Percentiles rank a stretch among this genome's conserved stretches.
Evolutionary conservation across 2,113 vertebrate genomes (phyloP).

Genomic region (Nipponia nippon): DNA sequence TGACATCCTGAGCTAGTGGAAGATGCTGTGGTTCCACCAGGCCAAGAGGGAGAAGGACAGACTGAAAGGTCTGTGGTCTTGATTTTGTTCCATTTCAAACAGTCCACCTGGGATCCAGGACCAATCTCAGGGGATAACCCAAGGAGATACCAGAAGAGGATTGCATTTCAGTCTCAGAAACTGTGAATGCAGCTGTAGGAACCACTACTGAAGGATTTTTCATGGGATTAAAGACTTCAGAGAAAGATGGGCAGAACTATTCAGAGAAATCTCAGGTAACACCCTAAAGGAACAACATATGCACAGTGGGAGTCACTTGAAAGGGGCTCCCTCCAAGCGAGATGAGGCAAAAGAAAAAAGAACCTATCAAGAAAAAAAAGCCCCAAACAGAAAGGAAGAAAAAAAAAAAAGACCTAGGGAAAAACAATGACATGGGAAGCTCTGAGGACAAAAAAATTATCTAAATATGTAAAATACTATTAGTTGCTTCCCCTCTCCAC

Average conservation of each 20-base stretch:
- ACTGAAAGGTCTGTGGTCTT: not conserved
- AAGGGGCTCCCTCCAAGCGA: not conserved
- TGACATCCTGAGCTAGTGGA: not conserved
- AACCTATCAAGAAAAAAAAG: not conserved
- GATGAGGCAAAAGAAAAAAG: not conserved
- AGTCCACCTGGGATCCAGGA: not conserved
- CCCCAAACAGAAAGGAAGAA: not conserved
- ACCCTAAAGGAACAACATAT: not conserved
- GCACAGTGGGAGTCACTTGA: not conserved
- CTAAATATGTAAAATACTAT: not conserved
- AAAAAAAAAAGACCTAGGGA: not conserved
- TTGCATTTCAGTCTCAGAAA: not conserved
- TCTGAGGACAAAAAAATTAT: not conserved
- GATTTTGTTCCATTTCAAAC: not conserved
- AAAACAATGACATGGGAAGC: not conserved
- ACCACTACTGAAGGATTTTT: not conserved
- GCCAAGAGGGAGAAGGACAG: not conserved
- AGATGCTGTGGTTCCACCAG: not conserved
- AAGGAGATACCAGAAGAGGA: not conserved
- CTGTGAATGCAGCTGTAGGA: not conserved
- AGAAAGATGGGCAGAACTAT: not conserved
- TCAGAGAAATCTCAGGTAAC: not conserved
- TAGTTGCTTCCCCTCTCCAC: not conserved
- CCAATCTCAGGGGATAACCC: not conserved
- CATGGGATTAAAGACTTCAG: not conserved